Conservation (phyloP, 1,140 invertebrate species). For the Drosophila punjabiensis region DNA sequence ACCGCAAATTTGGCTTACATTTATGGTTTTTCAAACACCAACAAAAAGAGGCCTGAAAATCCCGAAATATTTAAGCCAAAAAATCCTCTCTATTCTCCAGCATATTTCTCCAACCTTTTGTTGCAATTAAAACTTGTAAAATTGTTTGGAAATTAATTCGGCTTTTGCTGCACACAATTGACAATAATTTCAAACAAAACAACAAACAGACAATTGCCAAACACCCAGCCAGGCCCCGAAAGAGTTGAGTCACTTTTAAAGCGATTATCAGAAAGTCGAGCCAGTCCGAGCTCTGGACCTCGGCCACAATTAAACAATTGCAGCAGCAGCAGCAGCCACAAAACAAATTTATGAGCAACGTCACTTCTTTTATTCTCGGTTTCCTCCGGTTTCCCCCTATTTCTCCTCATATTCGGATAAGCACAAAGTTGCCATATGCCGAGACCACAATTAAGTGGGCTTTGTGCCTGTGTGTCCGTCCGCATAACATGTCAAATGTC, state of each 20-base stretch:
- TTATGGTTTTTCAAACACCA: not conserved
- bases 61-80: not conserved
- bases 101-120: slow-evolving; percentile 26
- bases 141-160: slow-evolving; percentile 67
- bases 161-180: slow-evolving; percentile 71
- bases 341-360: slow-evolving; percentile 69
- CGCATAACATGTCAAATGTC: slow-evolving; percentile 81
- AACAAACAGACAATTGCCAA: slow-evolving; percentile 46
- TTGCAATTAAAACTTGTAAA: slow-evolving; percentile 71
- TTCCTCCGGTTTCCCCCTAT: slow-evolving; percentile 5
- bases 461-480: slow-evolving; percentile 26
- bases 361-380: slow-evolving; percentile 50
- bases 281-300: slow-evolving; percentile 36
- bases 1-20: slow-evolving; percentile 14
- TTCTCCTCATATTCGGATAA: slow-evolving; percentile 48
- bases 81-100: not conserved
- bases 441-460: slow-evolving; percentile 42
- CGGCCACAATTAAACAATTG: slow-evolving; percentile 80
- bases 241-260: slow-evolving; percentile 54
- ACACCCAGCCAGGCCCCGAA: slow-evolving; percentile 50
- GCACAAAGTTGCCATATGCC: slow-evolving; percentile 41
- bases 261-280: slow-evolving; percentile 26
- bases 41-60: not conserved
- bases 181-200: slow-evolving; percentile 69
- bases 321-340: slow-evolving; percentile 44